Percentiles rank a stretch among this genome's conserved stretches.
Evolutionary conservation across 2,888 invertebrate genomes (phyloP).

Genomic region (Eustalomyia histrio): DNA sequence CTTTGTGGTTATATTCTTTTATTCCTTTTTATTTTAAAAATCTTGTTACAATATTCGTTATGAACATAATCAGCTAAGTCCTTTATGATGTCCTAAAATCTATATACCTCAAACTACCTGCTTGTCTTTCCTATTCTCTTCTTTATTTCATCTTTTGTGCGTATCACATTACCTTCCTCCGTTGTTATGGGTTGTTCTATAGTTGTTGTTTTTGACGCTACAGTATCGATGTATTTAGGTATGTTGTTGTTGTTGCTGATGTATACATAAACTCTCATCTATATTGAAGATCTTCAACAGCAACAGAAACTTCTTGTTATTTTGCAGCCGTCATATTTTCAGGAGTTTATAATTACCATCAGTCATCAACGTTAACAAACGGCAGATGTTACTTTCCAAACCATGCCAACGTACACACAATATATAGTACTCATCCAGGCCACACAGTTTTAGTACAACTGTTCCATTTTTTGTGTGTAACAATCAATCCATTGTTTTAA

Average conservation of each 20-base stretch:
- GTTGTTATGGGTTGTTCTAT: constrained; percentile 1
- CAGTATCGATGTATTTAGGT: constrained; percentile 1
- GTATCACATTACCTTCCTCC: constrained; percentile 23
- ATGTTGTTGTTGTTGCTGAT: constrained; percentile 1
- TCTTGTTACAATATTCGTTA: too few species aligned
- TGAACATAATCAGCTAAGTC: neutral
- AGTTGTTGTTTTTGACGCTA: constrained; percentile 18
- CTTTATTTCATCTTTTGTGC: neutral
- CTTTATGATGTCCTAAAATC: constrained; percentile 2
- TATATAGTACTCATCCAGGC: neutral
- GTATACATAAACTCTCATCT: neutral
- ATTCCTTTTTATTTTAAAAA: too few species aligned
- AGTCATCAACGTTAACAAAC: constrained; percentile 25
- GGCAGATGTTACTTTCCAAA: constrained; percentile 45
- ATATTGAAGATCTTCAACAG: constrained; percentile 15
- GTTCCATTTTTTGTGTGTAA: constrained; percentile 30
- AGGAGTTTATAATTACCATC: constrained; percentile 32
- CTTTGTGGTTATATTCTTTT: too few species aligned
- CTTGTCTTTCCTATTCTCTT: neutral
- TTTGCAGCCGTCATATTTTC: constrained; percentile 10
- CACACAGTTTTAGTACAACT: constrained; percentile 33
- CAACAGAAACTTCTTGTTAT: neutral
- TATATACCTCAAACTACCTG: constrained; percentile 41
- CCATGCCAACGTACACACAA: neutral
- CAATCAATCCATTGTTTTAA: neutral